Base-by-base conservation (phyloP, 2,888 invertebrate species). In the Zeuzera pyrina region DNA sequence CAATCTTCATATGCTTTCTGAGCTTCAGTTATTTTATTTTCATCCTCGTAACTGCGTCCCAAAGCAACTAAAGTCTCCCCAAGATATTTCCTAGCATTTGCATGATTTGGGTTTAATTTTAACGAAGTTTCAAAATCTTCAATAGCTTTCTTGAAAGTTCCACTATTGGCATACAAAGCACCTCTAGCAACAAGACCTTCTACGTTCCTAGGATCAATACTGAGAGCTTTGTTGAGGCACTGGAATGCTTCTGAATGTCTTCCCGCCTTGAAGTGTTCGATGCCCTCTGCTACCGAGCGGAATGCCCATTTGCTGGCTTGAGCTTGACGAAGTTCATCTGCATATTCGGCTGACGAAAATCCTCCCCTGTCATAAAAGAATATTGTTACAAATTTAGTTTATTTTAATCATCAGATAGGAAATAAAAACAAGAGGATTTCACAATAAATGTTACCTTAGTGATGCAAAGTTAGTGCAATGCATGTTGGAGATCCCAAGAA, bases 271-370 rank as follows among this genome's bases (percentile, higher is more conserved):
- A 97, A 97, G 78, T 94, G 93, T 59, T 93, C 92, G 53, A 97
- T 96, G 13, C 97, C 97, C 71, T 96, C 94, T n/a, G 95, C 94
- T 13, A 97, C 97, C 60, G 91, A 91, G 37, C 93, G 89, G 73
- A 95, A 94, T 1, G 96, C 96, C 94, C 95, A 95, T 71, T 94
- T 94, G 66, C 93, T 92, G 29, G 95, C 95, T 78, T 97, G 97
- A 8, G 91, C 88, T 73, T 94, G 94, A 37, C 95, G 89, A 47
- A 97, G 83, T 67, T 93, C 93, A 49, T 87, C 87, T 22, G 94
- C 93, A 72, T 91, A 94, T 55, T 96, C 95, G 46, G 89, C 86
- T 41, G 91, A 87, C 19, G 92, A 88, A 60, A 94, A 94, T 56
- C 90, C 88, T 46, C 89, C 86, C 56, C 93, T 94, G 57, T 48